A percentile compares a stretch with the other conserved stretches of the same genome.
phyloP scores from a whole-genome alignment of 1,140 invertebrate genomes.

The Neodiprion pinetum region DNA sequence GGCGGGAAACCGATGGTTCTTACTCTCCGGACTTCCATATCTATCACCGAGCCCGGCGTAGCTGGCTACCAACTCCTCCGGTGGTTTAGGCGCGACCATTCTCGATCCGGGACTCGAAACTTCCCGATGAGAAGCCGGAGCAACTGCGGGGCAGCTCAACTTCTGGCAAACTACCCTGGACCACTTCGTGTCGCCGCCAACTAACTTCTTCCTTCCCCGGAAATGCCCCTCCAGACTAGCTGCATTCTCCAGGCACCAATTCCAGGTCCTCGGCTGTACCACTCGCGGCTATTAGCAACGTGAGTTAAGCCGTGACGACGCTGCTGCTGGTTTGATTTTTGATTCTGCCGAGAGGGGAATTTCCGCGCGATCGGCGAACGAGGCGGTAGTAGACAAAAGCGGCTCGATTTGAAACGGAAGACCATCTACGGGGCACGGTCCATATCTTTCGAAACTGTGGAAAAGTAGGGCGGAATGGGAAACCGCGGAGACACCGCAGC shows the following conservation, averaged over 20 bases:
- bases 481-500: constrained; percentile 19
- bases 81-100: too few species aligned
- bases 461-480: constrained; percentile 13
- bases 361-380: too few species aligned
- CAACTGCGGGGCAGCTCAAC: background rate
- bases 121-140: background rate
- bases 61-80: background rate
- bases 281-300: too few species aligned
- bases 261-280: too few species aligned
- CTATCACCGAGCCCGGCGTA: background rate
- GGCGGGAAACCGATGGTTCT: background rate
- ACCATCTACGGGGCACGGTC: background rate
- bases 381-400: too few species aligned
- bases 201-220: background rate
- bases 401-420: background rate
- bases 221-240: background rate
- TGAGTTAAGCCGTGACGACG: too few species aligned
- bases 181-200: background rate
- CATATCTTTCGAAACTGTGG: background rate
- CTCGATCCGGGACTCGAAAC: background rate
- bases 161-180: background rate
- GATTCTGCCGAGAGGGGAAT: too few species aligned
- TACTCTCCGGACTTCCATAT: background rate
- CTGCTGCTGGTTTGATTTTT: too few species aligned
- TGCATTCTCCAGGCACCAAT: background rate